phyloP scores from a whole-genome alignment of 2,797 vertebrate species.

The Apogon hyalosoma region DNA sequence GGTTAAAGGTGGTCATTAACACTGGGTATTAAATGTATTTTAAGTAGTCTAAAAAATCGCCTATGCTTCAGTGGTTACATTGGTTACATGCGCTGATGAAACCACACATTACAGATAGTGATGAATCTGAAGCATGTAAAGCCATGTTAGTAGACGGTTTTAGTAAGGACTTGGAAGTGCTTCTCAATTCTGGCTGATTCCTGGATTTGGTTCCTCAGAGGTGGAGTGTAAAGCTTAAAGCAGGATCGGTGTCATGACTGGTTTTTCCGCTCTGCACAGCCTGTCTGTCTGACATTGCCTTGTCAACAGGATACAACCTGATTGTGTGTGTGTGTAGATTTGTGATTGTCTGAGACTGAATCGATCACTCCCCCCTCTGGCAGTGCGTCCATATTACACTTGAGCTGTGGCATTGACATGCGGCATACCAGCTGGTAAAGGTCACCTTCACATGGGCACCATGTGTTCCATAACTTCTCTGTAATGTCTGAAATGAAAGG shows the following conservation, averaged over 20 bases:
- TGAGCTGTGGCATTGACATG: slow-evolving; percentile 14
- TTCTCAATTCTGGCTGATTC: background rate
- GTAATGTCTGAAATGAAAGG: slow-evolving; percentile 3
- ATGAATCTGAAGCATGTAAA: background rate
- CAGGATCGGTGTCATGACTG: slow-evolving; percentile 13
- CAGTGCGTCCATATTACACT: slow-evolving; percentile 52
- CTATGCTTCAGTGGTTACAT: too few relatives aligned
- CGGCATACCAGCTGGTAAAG: slow-evolving; percentile 33
- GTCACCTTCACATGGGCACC: slow-evolving; percentile 65
- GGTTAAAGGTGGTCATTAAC: too few relatives aligned
- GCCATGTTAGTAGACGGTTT: too few relatives aligned
- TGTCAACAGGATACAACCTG: slow-evolving; percentile 75
- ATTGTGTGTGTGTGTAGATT: slow-evolving; percentile 12
- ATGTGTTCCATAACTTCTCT: slow-evolving; percentile 28
- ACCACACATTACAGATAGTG: too few relatives aligned
- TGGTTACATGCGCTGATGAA: too few relatives aligned
- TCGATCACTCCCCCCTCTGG: slow-evolving; percentile 71
- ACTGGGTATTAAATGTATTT: too few relatives aligned
- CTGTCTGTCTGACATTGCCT: slow-evolving; percentile 44
- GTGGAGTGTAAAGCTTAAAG: background rate
- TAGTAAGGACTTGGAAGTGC: background rate
- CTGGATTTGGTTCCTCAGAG: slow-evolving; percentile 2
- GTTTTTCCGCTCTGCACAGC: slow-evolving; percentile 32
- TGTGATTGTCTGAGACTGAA: slow-evolving; percentile 26
- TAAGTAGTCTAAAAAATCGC: too few relatives aligned